Evolutionary conservation across 2,888 invertebrate genomes (phyloP).

Genomic region (Antheraea yamamai): DNA sequence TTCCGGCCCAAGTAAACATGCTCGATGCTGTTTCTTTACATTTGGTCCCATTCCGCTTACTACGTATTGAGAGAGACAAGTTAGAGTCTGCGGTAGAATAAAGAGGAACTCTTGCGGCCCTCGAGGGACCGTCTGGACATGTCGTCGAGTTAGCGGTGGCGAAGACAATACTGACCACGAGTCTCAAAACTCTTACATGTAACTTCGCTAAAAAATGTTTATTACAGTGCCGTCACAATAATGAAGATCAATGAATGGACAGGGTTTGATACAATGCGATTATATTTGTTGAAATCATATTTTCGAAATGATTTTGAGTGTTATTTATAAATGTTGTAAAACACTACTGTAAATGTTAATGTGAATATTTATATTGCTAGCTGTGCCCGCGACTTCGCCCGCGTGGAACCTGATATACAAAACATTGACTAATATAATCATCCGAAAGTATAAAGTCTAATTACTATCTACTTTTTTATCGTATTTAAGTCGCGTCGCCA

Average conservation of each 20-base stretch:
- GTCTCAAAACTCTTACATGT: slow-evolving; percentile 41
- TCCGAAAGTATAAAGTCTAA: too few species aligned
- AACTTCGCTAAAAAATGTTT: slow-evolving; percentile 51
- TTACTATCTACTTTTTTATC: too few species aligned
- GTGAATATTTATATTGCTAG: too few species aligned
- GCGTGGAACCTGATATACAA: too few species aligned
- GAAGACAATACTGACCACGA: slow-evolving; percentile 47
- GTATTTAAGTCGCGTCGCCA: too few species aligned
- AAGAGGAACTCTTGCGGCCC: slow-evolving; percentile 40
- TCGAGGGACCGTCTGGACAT: slow-evolving; percentile 49
- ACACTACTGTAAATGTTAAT: too few species aligned
- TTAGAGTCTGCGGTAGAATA: slow-evolving; percentile 36
- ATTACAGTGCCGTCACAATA: slow-evolving; percentile 72
- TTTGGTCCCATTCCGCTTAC: slow-evolving; percentile 70
- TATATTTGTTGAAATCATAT: too few species aligned
- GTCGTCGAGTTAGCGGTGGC: slow-evolving; percentile 49
- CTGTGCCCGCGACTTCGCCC: too few species aligned
- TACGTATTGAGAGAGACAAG: slow-evolving; percentile 33
- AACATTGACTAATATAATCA: too few species aligned
- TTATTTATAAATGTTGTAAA: too few species aligned
- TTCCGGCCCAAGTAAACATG: slow-evolving; percentile 67
- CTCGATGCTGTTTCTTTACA: slow-evolving; percentile 57
- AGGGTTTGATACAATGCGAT: slow-evolving; percentile 40
- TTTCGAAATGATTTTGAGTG: too few species aligned
- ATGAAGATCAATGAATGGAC: slow-evolving; percentile 63